Evolutionary conservation across 2,113 vertebrate genomes (phyloP).

Genomic region (Hyperoodon ampullatus): DNA sequence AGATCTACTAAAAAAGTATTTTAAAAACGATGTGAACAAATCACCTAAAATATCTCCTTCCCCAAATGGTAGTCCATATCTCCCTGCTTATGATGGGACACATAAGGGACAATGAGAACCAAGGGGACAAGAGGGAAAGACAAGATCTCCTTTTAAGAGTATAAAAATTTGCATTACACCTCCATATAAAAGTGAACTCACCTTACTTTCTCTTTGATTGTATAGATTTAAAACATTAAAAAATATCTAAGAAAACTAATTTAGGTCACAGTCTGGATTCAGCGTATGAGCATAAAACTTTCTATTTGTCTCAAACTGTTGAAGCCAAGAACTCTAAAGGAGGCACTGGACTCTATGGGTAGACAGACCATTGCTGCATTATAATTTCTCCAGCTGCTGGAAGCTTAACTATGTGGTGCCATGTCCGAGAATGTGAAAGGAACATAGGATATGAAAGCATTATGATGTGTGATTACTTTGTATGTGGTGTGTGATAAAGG

Average conservation of each 20-base stretch:
- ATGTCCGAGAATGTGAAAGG: slow-evolving; percentile 47
- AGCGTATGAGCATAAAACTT: not conserved
- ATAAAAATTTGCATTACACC: not conserved
- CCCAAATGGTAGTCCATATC: not conserved
- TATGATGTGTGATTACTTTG: slow-evolving; percentile 60
- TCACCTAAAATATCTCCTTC: not conserved
- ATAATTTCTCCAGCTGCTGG: slow-evolving; percentile 46
- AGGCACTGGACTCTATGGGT: not conserved
- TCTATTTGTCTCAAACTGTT: slow-evolving; percentile 5
- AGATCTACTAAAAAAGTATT: too few relatives aligned
- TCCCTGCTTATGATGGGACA: not conserved
- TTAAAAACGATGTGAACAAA: not conserved
- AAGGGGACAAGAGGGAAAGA: not conserved
- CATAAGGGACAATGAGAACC: not conserved
- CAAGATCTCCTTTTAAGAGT: not conserved
- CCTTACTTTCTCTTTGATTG: not conserved
- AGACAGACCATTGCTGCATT: not conserved
- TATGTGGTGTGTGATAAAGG: slow-evolving; percentile 64
- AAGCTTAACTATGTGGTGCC: not conserved
- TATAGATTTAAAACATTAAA: not conserved
- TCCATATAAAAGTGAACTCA: not conserved
- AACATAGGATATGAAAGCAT: slow-evolving; percentile 45
- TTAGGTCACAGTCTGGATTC: not conserved
- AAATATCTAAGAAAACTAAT: not conserved
- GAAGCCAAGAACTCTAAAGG: not conserved